Evolutionary conservation across 2,797 vertebrate species (phyloP), one percentile per base, ranked within the genome.

Genomic region (Malurus leucopterus): DNA sequence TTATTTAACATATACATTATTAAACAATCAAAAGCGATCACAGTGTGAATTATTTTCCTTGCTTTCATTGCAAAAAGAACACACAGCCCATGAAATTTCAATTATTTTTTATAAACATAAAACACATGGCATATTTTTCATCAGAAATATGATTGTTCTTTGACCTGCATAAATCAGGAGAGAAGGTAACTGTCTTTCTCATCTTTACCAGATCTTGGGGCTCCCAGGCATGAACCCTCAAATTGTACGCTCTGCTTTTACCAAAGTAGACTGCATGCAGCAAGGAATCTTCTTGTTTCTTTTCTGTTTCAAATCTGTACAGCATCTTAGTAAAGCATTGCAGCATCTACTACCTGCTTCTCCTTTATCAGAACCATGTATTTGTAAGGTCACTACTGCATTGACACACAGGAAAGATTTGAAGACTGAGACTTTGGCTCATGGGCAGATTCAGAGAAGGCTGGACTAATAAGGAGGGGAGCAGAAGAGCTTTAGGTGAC

Each of bases 221-320:
- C 6, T 49, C 17, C 30, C 12, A 63, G 23, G 30, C 7, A 22
- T 5, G 17, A 62, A 54, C 4, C 19, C 12, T 49, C 15, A 76
- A 73, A 63, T 4, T 24, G 5, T 11, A 27, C 0, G 0, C 1
- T 2, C 11, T 57, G 16, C 8, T 59, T 83, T 77, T 76, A 38
- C 19, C 26, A 51, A 55, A 13, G 5, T 58, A 47, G 55, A 47
- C 13, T 54, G 36, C 10, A 54, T 8, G 8, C 20, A 76, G 29
- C 40, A 62, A 76, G 9, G 40, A 63, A 53, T 53, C 24, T 49
- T 49, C 4, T 7, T 38, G 6, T n/a, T 59, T 61, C 27, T 51
- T 73, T 86, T 44, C 30, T 16, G 2, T 70, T 64, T 68, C 63
- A 82, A 73, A 36, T 36, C 36, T 36, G 36, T 36, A 36, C 40